phyloP scores from a whole-genome alignment of 1,140 invertebrate species.

The Heliconius melpomene region DNA sequence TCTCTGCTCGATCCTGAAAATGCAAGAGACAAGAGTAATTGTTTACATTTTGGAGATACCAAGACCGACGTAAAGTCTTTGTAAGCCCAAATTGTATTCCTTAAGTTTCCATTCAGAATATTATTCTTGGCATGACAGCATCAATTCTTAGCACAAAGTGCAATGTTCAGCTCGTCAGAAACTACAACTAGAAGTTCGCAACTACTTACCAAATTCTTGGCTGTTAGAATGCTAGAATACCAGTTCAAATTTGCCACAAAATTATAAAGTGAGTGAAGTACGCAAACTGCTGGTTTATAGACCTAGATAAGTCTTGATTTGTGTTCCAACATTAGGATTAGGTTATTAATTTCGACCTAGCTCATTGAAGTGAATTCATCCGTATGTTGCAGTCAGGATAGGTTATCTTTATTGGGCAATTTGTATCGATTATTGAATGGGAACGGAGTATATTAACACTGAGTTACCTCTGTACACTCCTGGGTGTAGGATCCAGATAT shows the following conservation, averaged over 20 bases:
- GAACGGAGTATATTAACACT: too few species aligned
- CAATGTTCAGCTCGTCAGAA: neutral
- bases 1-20: too few species aligned
- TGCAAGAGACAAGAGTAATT: too few species aligned
- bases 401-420: too few species aligned
- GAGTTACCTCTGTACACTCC: too few species aligned
- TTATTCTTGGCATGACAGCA: neutral
- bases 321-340: neutral
- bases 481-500: too few species aligned
- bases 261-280: conserved; percentile 4
- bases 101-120: neutral
- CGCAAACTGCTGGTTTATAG: neutral
- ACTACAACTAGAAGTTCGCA: conserved; percentile 7
- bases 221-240: neutral
- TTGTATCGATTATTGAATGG: too few species aligned
- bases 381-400: too few species aligned
- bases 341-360: too few species aligned
- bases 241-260: neutral
- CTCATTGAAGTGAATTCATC: too few species aligned
- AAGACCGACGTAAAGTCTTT: neutral
- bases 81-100: neutral
- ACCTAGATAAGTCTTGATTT: neutral
- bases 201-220: conserved; percentile 5
- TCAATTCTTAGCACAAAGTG: conserved; percentile 5
- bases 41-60: neutral